Evolutionary conservation across 2,888 invertebrate genomes (phyloP), one percentile per base, ranked within the genome.

Genomic region (Phragmatobia fuliginosa): DNA sequence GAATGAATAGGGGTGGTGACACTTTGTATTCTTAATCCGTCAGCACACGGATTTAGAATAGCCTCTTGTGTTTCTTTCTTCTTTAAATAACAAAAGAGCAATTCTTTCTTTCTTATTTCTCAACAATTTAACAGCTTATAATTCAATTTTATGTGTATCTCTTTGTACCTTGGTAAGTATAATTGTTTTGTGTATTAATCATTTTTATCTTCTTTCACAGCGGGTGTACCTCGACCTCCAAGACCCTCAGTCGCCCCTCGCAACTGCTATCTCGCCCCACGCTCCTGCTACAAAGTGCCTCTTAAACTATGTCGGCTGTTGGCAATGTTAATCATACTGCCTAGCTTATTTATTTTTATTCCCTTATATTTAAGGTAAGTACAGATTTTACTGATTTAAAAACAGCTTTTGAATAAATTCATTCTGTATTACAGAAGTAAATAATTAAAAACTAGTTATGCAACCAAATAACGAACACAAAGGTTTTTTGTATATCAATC

Each of bases 311-410:
- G 96, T 72, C 93, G 97, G 36, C 94, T 97, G 64, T 96, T 97
- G 69, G 83, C 96, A 0, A 89, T 97, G 59, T 96, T 97, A 63
- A 96, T 97, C 10, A 79, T 97, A 10, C 87, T 97, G n/a, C 97
- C 97, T 0, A 95, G 96, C n/a, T 67, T 96, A 41, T 95, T 97
- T 69, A 95, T 97, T 71, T 95, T 96, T 38, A 92, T 96, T 7
- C 97, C 97, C 1, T 90, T 97, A 36, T 97, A 97, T 84, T 91
- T 97, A 91, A 95, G 97, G 95, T 95, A 76, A 87, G 84, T 68
- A 18, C 6, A 31, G 14, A 38, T 2, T 32, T 25, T 31, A 32
- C 4, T 21, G 18, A 18, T 59, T 21, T 45, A 45, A 45, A 1
- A 45, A 3, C 1, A 18, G 6, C 6, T 21, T 45, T 45, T 6